Evolutionary conservation across 2,113 vertebrate species (phyloP).

Genomic region (Oenanthe oenanthe): DNA sequence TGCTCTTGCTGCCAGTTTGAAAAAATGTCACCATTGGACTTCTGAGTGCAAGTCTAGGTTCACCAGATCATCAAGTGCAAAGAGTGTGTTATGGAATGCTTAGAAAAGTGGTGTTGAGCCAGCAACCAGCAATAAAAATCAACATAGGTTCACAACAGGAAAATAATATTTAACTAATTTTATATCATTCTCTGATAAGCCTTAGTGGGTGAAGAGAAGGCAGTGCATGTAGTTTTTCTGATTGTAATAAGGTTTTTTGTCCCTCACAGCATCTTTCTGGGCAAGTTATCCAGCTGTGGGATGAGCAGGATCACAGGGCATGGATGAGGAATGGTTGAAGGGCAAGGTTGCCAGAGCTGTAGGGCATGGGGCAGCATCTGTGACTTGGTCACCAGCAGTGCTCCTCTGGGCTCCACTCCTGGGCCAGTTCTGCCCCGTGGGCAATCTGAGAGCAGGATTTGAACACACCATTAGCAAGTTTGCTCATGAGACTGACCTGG

Average conservation of each 20-base stretch:
- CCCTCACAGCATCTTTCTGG: not conserved
- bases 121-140: not conserved
- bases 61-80: not conserved
- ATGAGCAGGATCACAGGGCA: rapidly evolving
- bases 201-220: not conserved
- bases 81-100: not conserved
- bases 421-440: not conserved
- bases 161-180: not conserved
- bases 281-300: not conserved
- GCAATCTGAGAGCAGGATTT: not conserved
- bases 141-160: not conserved
- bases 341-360: not conserved
- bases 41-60: not conserved
- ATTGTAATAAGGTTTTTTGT: not conserved
- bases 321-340: not conserved
- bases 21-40: not conserved
- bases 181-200: not conserved
- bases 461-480: not conserved
- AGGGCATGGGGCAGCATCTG: not conserved
- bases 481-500: not conserved
- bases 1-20: not conserved
- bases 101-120: not conserved
- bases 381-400: rapidly evolving
- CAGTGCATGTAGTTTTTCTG: not conserved
- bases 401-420: not conserved